Base-by-base conservation (phyloP, 2,113 vertebrate species). In the Talpa occidentalis region DNA sequence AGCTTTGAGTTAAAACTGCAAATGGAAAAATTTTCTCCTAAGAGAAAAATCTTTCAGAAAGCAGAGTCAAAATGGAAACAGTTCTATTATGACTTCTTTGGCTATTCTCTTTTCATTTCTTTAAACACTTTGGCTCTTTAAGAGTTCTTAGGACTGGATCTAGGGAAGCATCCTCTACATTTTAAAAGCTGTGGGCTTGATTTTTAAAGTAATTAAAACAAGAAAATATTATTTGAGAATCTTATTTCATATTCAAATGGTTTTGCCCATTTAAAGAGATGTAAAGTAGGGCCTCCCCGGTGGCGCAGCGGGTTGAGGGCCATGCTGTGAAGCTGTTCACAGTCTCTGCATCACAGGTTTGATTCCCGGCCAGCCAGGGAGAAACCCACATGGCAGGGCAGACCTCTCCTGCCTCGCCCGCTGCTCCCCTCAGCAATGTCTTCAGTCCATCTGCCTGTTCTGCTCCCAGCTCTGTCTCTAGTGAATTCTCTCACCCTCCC, bases 201-300 rank as follows among this genome's bases (percentile, higher is more conserved):
- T 52, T 88, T 91, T 91, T 69, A 60, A 81, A 54, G 14, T 47
- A 64, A 35, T 60, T 84, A 54, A 74, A 59, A 77, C 12, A 85
- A 88, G 9, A 56, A 74, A 88, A 28, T 30, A 90, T 60, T 72
- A 67, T 80, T 81, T 81, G 52, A 76, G 62, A 54, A 67, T 40
- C 7, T 32, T 52, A 62, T 69, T 88, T 96, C 80, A 64, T 42
- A 64, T 82, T 87, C 44, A 73, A 86, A 76, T 49, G n/a, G 59
- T 22, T 81, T 88, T 94, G 22, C 40, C 79, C 86, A 66, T n/a
- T 88, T 85, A 74, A 74, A 88, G 30, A 90, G 37, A 82, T 40
- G 59, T 26, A 95, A 90, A 95, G 80, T 4, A 83, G 70, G 88
- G 52, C 42, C 37, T n/a, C n/a, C n/a, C n/a, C n/a, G n/a, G n/a